Conservation (phyloP, 2,888 invertebrate genomes). For the Oxytorus armatus region DNA sequence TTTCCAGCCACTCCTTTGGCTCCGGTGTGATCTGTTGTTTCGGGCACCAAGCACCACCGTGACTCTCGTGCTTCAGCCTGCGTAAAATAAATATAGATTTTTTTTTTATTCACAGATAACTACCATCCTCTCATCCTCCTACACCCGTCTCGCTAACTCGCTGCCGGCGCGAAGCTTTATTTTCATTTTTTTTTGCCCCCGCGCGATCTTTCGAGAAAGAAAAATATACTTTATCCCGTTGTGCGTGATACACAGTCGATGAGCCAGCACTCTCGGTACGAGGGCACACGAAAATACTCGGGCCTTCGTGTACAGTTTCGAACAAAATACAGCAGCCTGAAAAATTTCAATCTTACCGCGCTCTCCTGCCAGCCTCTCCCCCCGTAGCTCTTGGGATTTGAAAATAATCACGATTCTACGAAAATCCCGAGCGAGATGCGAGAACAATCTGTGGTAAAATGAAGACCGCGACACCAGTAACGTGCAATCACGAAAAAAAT, state of each 20-base stretch:
- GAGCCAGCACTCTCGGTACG: conserved; percentile 47
- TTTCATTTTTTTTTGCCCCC: conserved; percentile 62
- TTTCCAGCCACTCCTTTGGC: conserved; percentile 91
- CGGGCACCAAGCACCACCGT: conserved; percentile 98
- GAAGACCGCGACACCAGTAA: too few species aligned
- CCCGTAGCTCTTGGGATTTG: not conserved
- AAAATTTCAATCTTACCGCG: conserved; percentile 39
- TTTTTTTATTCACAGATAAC: conserved; percentile 38
- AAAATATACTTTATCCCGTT: conserved; percentile 58
- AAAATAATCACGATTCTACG: conserved; percentile 40
- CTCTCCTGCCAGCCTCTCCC: not conserved
- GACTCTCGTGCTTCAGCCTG: conserved; percentile 93
- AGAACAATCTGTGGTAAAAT: not conserved
- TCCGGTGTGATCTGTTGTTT: conserved; percentile 92
- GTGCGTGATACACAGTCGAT: conserved; percentile 23
- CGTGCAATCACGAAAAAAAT: not conserved
- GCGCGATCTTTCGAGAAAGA: conserved; percentile 56
- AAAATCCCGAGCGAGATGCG: conserved; percentile 10
- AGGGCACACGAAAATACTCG: conserved; percentile 58
- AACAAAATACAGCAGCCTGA: conserved; percentile 40
- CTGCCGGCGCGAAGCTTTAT: conserved; percentile 64
- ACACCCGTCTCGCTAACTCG: not conserved
- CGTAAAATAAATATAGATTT: conserved; percentile 50
- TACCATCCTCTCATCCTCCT: not conserved
- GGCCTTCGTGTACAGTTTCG: conserved; percentile 1